Evolutionary conservation across 2,888 invertebrate genomes (phyloP), one percentile per base, ranked within the genome.

Genomic region (Troglohyphantes excavatus): DNA sequence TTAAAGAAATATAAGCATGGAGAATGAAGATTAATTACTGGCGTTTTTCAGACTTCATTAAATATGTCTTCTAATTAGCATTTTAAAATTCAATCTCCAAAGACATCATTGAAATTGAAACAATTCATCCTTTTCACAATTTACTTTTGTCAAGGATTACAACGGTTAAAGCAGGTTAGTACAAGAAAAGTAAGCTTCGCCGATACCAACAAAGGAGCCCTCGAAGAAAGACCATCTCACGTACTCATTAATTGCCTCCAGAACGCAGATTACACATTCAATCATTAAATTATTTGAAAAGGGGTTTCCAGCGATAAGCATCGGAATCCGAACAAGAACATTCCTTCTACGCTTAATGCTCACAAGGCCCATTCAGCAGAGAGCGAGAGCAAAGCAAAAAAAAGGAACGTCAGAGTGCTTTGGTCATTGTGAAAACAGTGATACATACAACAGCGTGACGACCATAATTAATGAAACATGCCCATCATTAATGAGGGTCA

Each of bases 401-500:
- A 67, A 70, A n/a, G n/a, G n/a, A n/a, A 23, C 68, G 67, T 79
- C 78, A 26, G 65, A n/a, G n/a, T n/a, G 43, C 39, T 23, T n/a
- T 39, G 33, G 87, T 67, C 67, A 89, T 89, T 89, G 88, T 89
- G 73, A 67, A 67, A 63, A 61, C 78, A 85, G 76, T 78, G 85
- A 78, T 85, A 78, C 73, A 75, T 23, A 53, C n/a, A n/a, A 33
- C 82, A 82, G 82, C 88, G 76, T 89, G 88, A 89, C 88, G 76
- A 75, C 61, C 82, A 89, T 89, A 89, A 89, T 89, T 89, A 89
- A 89, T 89, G 88, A 82, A 53, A 75, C 82, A 89, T 83, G 68
- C 67, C 67, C 75, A 82, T 89, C 88, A 89, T 89, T 89, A 89
- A 89, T 65, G 82, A 82, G 82, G 75, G 29, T 72, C 68, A 76